phyloP scores from a whole-genome alignment of 2,888 invertebrate species.

The Euproctis similis region DNA sequence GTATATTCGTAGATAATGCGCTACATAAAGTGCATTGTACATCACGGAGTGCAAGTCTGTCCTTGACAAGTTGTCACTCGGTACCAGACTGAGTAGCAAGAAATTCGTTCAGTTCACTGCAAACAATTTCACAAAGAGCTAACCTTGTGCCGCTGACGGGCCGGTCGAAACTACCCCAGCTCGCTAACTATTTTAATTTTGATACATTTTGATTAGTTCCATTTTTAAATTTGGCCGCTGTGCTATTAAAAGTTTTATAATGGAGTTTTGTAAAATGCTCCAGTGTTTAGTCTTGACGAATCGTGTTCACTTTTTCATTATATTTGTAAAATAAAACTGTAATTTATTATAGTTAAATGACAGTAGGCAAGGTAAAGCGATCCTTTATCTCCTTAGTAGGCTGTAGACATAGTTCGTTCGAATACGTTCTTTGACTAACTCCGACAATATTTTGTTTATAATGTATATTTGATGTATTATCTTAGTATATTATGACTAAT shows the following conservation, averaged over 20 bases:
- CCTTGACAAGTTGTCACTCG: constrained; percentile 42
- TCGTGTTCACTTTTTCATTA: too few relatives aligned
- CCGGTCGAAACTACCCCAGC: constrained; percentile 23
- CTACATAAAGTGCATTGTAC: constrained; percentile 19
- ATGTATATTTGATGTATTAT: too few relatives aligned
- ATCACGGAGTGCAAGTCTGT: constrained; percentile 26
- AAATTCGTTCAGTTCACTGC: constrained; percentile 26
- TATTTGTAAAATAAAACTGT: too few relatives aligned
- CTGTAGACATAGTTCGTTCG: too few relatives aligned
- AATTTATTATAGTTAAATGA: too few relatives aligned
- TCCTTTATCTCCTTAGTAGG: too few relatives aligned
- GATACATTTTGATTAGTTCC: constrained; percentile 17
- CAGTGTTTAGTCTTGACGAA: too few relatives aligned
- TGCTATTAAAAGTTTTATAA: constrained; percentile 7
- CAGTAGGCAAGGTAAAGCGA: too few relatives aligned
- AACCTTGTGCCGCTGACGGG: constrained; percentile 25
- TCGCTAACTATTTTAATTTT: constrained; percentile 17
- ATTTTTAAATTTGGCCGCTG: constrained; percentile 4
- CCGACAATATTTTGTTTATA: too few relatives aligned
- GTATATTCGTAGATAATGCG: too few relatives aligned
- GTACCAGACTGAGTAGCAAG: constrained; percentile 27
- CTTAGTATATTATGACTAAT: too few relatives aligned
- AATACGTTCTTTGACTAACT: too few relatives aligned
- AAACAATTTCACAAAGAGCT: constrained; percentile 37
- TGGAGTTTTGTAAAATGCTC: constrained; percentile 7